These are phyloP conservation scores for Acromyrmex heyeri DNA, from an alignment of 1,140 invertebrate genomes.

Conservation along the genomic window DNA sequence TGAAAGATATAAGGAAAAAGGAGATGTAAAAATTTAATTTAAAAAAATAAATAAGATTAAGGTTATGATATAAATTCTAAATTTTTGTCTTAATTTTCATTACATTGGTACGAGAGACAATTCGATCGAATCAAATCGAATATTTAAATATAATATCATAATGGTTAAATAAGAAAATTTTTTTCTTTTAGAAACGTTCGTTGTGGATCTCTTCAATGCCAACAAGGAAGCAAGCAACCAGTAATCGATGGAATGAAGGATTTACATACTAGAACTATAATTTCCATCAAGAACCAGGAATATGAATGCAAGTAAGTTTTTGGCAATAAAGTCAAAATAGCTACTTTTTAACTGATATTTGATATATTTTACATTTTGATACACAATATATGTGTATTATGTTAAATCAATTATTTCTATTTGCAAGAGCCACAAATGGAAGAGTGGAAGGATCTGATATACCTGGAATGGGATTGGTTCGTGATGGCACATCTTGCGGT, in stretches of 20 bases:
- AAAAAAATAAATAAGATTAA: not conserved
- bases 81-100: not conserved
- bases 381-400: not conserved
- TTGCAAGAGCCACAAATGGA: constrained; percentile 76
- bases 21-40: not conserved
- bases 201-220: constrained; percentile 96
- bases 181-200: constrained; percentile 91
- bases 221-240: constrained; percentile 93
- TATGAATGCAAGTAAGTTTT: constrained; percentile 96
- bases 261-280: constrained; percentile 94
- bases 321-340: not conserved
- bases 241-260: constrained; percentile 92
- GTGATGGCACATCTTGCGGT: constrained; percentile 96
- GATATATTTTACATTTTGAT: not conserved
- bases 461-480: constrained; percentile 92
- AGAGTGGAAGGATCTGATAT: constrained; percentile 88
- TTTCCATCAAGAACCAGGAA: constrained; percentile 94
- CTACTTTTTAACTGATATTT: not conserved
- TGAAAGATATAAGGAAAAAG: not conserved
- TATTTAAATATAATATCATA: not conserved
- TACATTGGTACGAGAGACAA: not conserved
- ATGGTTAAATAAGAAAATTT: not conserved
- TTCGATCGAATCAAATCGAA: not conserved
- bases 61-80: not conserved
- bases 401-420: constrained; percentile 32